Evolutionary conservation across 2,797 vertebrate species (phyloP).

Genomic region (Microcaecilia unicolor): DNA sequence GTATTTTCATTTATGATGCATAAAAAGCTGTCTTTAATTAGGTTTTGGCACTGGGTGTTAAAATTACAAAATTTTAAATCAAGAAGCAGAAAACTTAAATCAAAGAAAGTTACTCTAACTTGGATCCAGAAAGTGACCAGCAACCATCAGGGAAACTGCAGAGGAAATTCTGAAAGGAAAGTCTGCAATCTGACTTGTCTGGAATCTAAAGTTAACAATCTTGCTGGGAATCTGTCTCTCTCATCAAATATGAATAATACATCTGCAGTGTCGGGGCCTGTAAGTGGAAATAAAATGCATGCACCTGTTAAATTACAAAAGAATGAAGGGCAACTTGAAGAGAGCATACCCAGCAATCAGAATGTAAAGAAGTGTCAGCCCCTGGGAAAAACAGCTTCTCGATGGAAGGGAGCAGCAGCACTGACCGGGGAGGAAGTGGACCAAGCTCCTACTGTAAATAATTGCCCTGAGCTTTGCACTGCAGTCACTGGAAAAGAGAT

Average conservation of each 20-base stretch:
- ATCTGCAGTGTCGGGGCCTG: constrained; percentile 9
- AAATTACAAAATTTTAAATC: constrained; percentile 50
- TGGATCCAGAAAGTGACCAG: constrained; percentile 46
- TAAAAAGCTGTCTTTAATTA: constrained; percentile 63
- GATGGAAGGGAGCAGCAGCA: constrained; percentile 21
- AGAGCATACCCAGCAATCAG: constrained; percentile 16
- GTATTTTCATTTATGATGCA: constrained; percentile 63
- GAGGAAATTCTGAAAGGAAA: constrained; percentile 24
- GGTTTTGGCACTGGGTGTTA: constrained; percentile 52
- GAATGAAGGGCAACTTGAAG: constrained; percentile 19
- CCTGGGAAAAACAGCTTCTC: constrained; percentile 17
- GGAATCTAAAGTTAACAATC: constrained; percentile 32
- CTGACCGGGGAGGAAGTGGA: constrained; percentile 7
- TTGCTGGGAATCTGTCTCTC: constrained; percentile 23
- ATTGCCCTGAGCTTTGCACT: constrained; percentile 20
- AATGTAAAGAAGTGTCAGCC: constrained; percentile 16
- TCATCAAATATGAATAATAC: constrained; percentile 54
- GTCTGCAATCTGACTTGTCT: constrained; percentile 27
- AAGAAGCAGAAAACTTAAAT: constrained; percentile 48
- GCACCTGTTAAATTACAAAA: constrained; percentile 6
- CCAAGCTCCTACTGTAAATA: neutral
- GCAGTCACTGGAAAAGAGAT: constrained; percentile 35
- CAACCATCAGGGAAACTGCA: constrained; percentile 35
- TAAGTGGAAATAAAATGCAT: constrained; percentile 19
- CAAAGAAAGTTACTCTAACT: constrained; percentile 45